Evolutionary conservation across 2,113 vertebrate genomes (phyloP), one percentile per base, ranked within the genome.

Genomic region (Thunnus maccoyii): DNA sequence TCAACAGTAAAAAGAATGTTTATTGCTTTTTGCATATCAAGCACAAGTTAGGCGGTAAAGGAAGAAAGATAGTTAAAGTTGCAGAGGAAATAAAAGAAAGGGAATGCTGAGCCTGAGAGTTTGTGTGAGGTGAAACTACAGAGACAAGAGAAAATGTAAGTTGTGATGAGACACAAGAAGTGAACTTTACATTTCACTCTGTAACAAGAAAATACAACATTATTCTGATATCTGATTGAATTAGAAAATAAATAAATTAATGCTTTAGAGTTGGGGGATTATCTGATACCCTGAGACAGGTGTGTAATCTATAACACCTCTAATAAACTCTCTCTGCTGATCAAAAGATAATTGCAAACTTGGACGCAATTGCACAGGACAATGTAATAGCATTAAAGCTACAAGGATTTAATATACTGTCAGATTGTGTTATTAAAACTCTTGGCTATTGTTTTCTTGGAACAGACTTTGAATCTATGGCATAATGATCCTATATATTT

Each of bases 271-370:
- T 27, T 41, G 8, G 30, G 51, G n/a, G 47, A 50, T 44, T 56
- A 50, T 14, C 14, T 32, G 17, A 67, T 52, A 44, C 3, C n/a
- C n/a, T 3, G 16, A 80, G 57, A 60, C 66, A 71, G 58, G 65
- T 27, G 44, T 65, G 51, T 60, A 32, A 67, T 71, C 30, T 51
- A 22, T 44, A 77, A 46, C 47, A 52, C 16, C 17, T 55, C n/a
- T 50, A 62, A 73, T 62, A 27, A 41, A 55, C 25, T 74, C 52
- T 47, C 52, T 55, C 57, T 76, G 41, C 36, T 41, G 51, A 27
- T 41, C 47, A 48, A 10, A 56, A 55, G 5, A 77, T 77, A 54
- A 79, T 56, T 58, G 18, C 57, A 52, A 75, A n/a, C 57, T 57
- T 52, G 52, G 13, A 51, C 58, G 30, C 20, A 51, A 41, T 10